Base-by-base conservation (phyloP, 2,113 vertebrate species). In the Neomonachus schauinslandi region DNA sequence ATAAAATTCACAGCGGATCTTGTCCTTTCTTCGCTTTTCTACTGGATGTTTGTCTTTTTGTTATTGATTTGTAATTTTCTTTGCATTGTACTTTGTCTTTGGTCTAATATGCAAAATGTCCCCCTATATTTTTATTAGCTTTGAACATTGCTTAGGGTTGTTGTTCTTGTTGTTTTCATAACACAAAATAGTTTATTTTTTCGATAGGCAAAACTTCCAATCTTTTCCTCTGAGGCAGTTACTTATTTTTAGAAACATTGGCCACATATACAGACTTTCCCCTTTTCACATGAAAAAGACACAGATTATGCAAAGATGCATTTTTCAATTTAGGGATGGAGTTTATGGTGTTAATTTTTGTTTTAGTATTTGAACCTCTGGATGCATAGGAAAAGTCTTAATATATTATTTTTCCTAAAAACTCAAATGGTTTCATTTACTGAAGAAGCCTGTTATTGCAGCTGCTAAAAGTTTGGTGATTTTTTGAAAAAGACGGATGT, bases 161-260 rank as follows among this genome's bases (percentile, higher is more conserved):
- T 57, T 81, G 4, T 31, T 67, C 53, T 22, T 13, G 1, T 12
- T 2, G 18, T 46, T 86, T 92, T 83, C 79, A 22, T 22, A 39
- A 46, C 3, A 46, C 9, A 76, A 72, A 90, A 80, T 13, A 55
- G 49, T 55, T 88, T 91, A 4, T 69, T 69, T 92, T 95, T 88
- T 83, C 57, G 86, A 49, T 91, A 31, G 36, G 16, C 19, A 92
- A 59, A 72, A 22, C 39, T 69, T 61, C n/a, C 19, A 69, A 4
- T 83, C 51, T 92, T 92, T 89, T 84, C 8, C 67, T 92, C 57
- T 92, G 82, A 89, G 89, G 39, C 51, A 55, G 24, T 86, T 26
- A 82, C 53, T 96, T 91, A 63, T 94, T 91, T 77, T 91, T 87
- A 91, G 65, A 74, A 94, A 88, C 39, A 22, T 74, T 72, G 39